These are phyloP conservation scores for Oryzias celebensis DNA, from an alignment of 2,113 vertebrate species.

Conservation along the genomic window DNA sequence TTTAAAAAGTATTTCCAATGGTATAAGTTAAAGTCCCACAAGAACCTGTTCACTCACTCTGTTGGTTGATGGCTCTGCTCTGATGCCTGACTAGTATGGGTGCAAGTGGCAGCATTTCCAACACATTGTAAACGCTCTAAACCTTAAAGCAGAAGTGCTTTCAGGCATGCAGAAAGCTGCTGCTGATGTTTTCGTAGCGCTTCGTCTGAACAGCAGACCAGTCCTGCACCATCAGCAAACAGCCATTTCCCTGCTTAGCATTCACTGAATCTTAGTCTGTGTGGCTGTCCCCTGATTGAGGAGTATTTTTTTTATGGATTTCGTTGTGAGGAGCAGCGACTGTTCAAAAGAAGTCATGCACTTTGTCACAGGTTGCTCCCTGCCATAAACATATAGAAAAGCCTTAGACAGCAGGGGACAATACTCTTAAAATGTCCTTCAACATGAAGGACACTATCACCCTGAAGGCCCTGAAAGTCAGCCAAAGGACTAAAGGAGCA, in stretches of 20 bases:
- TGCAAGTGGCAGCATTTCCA: background rate
- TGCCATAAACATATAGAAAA: background rate
- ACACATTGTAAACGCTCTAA: slow-evolving; percentile 6
- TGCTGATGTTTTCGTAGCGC: slow-evolving; percentile 15
- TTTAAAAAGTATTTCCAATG: too few relatives aligned
- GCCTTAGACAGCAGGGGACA: slow-evolving; percentile 1
- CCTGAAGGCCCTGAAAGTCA: slow-evolving; percentile 12
- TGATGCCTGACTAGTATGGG: background rate
- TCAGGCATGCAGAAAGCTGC: slow-evolving; percentile 28
- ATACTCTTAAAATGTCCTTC: slow-evolving; percentile 10
- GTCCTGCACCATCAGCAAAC: slow-evolving; percentile 36
- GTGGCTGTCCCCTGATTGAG: slow-evolving; percentile 20
- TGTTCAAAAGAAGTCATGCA: slow-evolving; percentile 2
- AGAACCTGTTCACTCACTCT: background rate
- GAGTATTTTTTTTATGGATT: slow-evolving; percentile 18
- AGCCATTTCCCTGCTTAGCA: slow-evolving; percentile 35
- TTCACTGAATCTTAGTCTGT: slow-evolving; percentile 24
- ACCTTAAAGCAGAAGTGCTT: slow-evolving; percentile 3
- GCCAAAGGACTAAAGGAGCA: slow-evolving; percentile 11
- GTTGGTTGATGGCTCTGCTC: background rate
- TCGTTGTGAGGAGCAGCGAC: slow-evolving; percentile 10
- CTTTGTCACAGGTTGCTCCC: background rate
- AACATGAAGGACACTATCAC: slow-evolving; percentile 16
- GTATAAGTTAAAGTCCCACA: too few relatives aligned
- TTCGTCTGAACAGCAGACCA: slow-evolving; percentile 14